Base-by-base conservation (phyloP, 1,140 invertebrate genomes). In the Drosophila neocordata region DNA sequence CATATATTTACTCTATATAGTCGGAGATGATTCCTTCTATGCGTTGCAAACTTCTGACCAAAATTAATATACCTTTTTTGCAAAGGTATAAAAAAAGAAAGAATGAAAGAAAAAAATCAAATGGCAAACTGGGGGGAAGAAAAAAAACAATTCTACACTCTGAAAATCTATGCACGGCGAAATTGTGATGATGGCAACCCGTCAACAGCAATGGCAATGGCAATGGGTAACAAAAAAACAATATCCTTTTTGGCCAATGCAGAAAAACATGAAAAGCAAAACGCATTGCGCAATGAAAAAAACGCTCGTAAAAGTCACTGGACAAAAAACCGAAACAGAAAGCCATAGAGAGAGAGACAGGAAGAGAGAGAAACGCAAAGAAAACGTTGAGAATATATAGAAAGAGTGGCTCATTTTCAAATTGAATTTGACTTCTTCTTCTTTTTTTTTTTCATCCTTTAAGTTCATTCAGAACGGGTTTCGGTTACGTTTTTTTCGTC, bases 391-490 rank as follows among this genome's bases (percentile, higher is more conserved):
- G 27, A 31, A 31, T 31, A 31, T 31, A 31, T 31, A 31, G 27
- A 31, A 31, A 31, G 27, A 73, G 51, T 51, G 63, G 44, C 65
- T 67, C 37, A 53, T 13, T 62, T 68, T 68, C 51, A 75, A 76
- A 79, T 79, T 73, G 62, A 79, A 79, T 69, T 79, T 65, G 76
- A 69, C 62, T 75, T 31, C 52, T 51, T 58, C 56, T 74, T 48
- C 15, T 18, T 48, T 20, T 8, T 13, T 35, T 48, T 48, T 13
- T 9, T 48, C 3, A 1, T 13, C 24, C 15, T 53, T 24, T 65
- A 15, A 2, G 18, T 20, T 12, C 27, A 34, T 51, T 31, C 51
- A 27, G 66, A 65, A 68, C 5, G 13, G 37, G 37, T 60, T 62
- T 9, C 38, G 37, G 15, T 15, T 59, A 22, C 11, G 41, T 48